Percentiles rank a stretch among this genome's conserved stretches.
Conservation (phyloP, 2,888 invertebrate genomes). For the Ennomos erosarius region DNA sequence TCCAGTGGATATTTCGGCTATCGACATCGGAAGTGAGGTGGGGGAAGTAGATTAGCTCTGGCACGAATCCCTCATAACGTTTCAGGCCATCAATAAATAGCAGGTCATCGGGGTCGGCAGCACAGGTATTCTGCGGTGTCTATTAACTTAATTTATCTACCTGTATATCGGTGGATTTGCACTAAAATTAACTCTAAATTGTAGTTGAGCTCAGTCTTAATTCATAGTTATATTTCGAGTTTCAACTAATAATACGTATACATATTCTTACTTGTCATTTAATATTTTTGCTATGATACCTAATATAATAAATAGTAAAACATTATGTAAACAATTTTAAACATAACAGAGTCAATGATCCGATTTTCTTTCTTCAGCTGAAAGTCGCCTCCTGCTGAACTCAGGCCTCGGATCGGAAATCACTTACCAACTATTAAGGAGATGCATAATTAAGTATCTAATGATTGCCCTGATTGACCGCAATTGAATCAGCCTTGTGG, state of each 20-base stretch:
- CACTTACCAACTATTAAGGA: not conserved
- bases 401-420: too few species aligned
- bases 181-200: not conserved
- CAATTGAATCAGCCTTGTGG: slow-evolving; percentile 31
- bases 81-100: slow-evolving; percentile 69
- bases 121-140: slow-evolving; percentile 20
- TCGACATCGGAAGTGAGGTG: slow-evolving; percentile 71
- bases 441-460: slow-evolving; percentile 20
- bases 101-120: slow-evolving; percentile 34
- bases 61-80: slow-evolving; percentile 79
- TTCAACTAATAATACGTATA: too few species aligned
- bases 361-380: too few species aligned
- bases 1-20: slow-evolving; percentile 65
- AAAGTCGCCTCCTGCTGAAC: too few species aligned
- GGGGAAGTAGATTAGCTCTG: slow-evolving; percentile 65
- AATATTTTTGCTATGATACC: too few species aligned
- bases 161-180: not conserved
- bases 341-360: too few species aligned
- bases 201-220: too few species aligned
- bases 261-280: too few species aligned
- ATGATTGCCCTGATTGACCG: slow-evolving; percentile 38
- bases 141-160: slow-evolving; percentile 9
- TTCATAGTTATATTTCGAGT: too few species aligned
- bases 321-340: too few species aligned
- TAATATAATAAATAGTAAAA: too few species aligned